Percentiles rank a stretch among this genome's conserved stretches.
These are phyloP conservation scores for Stichodactyla mertensii DNA, from an alignment of 64 coral and sea anemone genomes.

Conservation along the genomic window DNA sequence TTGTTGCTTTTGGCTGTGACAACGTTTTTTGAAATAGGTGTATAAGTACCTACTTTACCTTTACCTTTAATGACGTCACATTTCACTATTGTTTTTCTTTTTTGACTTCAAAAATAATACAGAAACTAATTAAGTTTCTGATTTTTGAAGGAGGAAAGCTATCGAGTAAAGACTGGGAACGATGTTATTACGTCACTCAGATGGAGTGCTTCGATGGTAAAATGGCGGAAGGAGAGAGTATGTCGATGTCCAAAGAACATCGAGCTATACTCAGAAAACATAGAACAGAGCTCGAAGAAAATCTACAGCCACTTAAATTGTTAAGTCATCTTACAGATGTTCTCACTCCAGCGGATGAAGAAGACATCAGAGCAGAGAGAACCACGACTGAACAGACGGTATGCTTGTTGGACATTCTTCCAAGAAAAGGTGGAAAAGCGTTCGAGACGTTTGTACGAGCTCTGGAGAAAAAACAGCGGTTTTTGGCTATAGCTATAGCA, in stretches of 20 bases:
- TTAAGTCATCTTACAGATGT: slow-evolving; percentile 39
- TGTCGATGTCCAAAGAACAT: slow-evolving; percentile 54
- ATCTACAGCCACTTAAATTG: slow-evolving; percentile 51
- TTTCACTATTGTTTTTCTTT: not conserved
- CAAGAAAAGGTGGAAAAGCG: slow-evolving; percentile 39
- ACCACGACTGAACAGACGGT: slow-evolving; percentile 15
- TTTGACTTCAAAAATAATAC: too few relatives aligned
- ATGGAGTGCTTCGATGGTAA: not conserved
- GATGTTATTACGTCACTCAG: not conserved
- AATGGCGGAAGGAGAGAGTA: not conserved
- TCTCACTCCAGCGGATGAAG: slow-evolving; percentile 61
- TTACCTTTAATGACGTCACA: not conserved
- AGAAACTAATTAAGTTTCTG: not conserved
- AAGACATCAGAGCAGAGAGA: slow-evolving; percentile 39
- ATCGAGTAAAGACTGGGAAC: not conserved
- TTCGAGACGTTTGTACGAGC: slow-evolving; percentile 67
- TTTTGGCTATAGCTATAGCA: slow-evolving; percentile 40
- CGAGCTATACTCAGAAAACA: slow-evolving; percentile 49
- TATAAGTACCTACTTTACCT: too few relatives aligned
- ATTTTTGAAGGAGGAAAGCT: not conserved
- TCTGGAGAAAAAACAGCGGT: slow-evolving; percentile 22
- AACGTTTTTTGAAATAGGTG: too few relatives aligned
- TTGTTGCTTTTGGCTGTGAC: too few relatives aligned
- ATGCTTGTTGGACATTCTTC: slow-evolving; percentile 55
- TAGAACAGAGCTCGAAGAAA: slow-evolving; percentile 26